phyloP scores from a whole-genome alignment of 2,888 invertebrate genomes.

The Phytoseiulus persimilis region DNA sequence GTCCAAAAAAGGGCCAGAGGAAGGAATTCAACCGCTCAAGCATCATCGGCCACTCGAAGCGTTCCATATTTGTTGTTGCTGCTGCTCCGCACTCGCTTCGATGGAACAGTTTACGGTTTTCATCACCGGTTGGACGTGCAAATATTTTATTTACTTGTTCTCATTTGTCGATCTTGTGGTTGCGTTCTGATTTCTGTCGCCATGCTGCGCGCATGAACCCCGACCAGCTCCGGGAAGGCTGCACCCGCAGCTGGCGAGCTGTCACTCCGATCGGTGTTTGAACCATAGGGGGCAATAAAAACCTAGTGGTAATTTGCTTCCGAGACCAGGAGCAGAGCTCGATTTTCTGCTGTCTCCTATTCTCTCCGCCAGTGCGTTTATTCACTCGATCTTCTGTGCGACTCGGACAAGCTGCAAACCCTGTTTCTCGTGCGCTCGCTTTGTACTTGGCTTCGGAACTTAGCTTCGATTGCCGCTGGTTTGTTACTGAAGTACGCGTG shows the following conservation, averaged over 20 bases:
- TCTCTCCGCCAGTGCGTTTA: too few relatives aligned
- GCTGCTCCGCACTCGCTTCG: background rate
- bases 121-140: background rate
- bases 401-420: background rate
- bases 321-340: background rate
- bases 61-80: background rate
- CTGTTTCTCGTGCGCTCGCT: background rate
- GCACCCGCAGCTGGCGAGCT: background rate
- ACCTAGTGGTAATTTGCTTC: background rate
- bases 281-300: background rate
- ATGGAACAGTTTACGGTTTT: background rate
- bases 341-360: background rate
- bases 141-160: background rate
- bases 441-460: background rate
- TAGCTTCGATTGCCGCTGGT: background rate
- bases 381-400: background rate
- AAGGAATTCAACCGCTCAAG: background rate
- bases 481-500: background rate
- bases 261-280: background rate
- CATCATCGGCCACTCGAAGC: slow-evolving; percentile 5
- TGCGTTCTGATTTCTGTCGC: background rate
- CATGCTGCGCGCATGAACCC: background rate
- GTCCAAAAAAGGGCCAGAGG: background rate
- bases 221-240: background rate
- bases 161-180: background rate